Conservation (phyloP, 2,113 vertebrate genomes). For the Synodontis membranacea region DNA sequence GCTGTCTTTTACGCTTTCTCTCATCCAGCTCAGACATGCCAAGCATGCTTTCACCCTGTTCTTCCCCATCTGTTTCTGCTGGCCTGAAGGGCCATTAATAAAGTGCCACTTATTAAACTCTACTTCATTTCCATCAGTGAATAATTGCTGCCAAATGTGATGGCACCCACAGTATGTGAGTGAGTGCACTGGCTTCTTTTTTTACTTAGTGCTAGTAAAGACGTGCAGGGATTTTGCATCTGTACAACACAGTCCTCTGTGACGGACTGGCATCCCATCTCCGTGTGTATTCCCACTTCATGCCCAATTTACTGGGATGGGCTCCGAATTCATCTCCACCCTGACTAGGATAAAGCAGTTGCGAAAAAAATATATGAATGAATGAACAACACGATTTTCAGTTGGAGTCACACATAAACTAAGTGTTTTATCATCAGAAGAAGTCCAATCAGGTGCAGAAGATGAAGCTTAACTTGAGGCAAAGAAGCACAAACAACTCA, state of each 20-base stretch:
- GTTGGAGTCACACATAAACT: not conserved
- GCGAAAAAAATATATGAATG: not conserved
- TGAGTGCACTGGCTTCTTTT: not conserved
- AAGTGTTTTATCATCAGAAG: not conserved
- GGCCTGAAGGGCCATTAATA: slow-evolving; percentile 38
- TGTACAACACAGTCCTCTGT: not conserved
- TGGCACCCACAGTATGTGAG: not conserved
- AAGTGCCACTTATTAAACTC: slow-evolving; percentile 23
- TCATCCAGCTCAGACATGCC: slow-evolving; percentile 28
- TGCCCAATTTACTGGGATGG: not conserved
- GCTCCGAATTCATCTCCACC: not conserved
- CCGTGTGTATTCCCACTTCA: not conserved
- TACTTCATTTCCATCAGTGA: not conserved
- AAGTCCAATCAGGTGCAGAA: not conserved
- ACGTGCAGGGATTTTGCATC: not conserved
- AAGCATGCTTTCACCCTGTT: slow-evolving; percentile 24
- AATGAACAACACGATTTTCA: not conserved
- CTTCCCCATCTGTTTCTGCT: slow-evolving; percentile 49
- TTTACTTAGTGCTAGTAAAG: not conserved
- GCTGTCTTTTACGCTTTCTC: slow-evolving; percentile 4
- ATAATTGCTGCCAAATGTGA: not conserved
- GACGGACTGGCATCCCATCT: not conserved
- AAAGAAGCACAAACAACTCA: not conserved
- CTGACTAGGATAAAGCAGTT: not conserved
- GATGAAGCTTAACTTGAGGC: not conserved